These are phyloP conservation scores for Lonchura striata DNA, from an alignment of 2,113 vertebrate species.

Conservation along the genomic window DNA sequence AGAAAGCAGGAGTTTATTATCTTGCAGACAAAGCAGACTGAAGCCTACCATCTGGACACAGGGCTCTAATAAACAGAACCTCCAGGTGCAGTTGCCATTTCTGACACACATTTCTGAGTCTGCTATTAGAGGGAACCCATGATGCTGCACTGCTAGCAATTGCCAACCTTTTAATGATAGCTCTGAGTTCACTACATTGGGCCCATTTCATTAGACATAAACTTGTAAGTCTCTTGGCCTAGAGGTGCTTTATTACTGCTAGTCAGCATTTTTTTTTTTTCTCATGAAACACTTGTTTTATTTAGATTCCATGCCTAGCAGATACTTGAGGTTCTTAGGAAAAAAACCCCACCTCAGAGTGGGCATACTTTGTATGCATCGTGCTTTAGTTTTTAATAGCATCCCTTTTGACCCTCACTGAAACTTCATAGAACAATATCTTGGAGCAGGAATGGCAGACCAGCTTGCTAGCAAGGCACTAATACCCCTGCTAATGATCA, in stretches of 20 bases:
- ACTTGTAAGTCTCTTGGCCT: background rate
- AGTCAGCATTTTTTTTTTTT: fast-evolving
- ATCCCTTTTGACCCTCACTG: background rate
- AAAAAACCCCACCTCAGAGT: background rate
- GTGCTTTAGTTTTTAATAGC: background rate
- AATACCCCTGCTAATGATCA: background rate
- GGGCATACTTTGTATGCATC: fast-evolving
- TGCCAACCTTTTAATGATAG: background rate
- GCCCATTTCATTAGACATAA: background rate
- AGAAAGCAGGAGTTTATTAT: background rate
- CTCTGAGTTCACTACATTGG: background rate
- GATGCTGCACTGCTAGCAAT: background rate
- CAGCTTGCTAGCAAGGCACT: background rate
- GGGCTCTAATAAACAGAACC: background rate
- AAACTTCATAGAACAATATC: background rate
- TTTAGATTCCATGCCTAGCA: background rate
- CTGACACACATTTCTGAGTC: background rate
- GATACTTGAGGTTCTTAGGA: background rate
- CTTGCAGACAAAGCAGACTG: fast-evolving
- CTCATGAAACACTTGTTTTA: background rate
- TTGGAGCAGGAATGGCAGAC: background rate
- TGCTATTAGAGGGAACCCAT: background rate
- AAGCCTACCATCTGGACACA: background rate
- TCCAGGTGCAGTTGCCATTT: background rate
- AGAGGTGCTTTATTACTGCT: background rate